These are phyloP conservation scores for Hyaena hyaena DNA, from an alignment of 2,113 vertebrate genomes.

Conservation along the genomic window DNA sequence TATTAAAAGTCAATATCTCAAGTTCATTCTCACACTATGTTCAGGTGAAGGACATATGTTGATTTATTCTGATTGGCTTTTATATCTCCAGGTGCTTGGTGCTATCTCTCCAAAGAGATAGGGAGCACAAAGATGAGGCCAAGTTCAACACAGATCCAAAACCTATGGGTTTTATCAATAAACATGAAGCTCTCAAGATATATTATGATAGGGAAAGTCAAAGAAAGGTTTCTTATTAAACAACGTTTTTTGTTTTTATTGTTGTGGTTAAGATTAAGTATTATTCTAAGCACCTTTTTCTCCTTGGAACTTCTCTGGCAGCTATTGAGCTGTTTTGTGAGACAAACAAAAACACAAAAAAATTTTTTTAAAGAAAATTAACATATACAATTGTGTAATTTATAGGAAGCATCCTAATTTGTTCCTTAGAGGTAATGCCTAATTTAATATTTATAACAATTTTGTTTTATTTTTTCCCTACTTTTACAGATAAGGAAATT, in stretches of 20 bases:
- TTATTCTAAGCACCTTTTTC: background rate
- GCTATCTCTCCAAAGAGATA: no score
- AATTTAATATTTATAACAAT: background rate
- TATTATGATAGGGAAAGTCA: background rate
- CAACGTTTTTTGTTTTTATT: background rate
- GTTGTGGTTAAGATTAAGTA: background rate
- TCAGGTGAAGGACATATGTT: background rate
- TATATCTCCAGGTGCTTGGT: constrained; percentile 2
- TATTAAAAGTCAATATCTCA: background rate
- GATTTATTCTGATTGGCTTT: constrained; percentile 45
- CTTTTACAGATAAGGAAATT: background rate
- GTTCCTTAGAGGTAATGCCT: background rate
- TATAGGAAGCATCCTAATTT: background rate
- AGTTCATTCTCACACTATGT: background rate
- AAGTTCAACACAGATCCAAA: constrained; percentile 10
- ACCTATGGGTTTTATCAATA: constrained; percentile 23
- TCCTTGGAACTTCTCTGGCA: background rate
- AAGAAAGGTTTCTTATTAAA: background rate
- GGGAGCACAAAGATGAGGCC: background rate
- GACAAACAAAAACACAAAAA: background rate
- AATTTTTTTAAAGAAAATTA: background rate
- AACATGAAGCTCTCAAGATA: background rate
- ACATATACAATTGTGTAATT: background rate
- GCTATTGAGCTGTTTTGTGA: background rate
- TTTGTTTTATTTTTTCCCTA: background rate